phyloP scores from a whole-genome alignment of 23 tunicate species.

The Ciona savignyi region DNA sequence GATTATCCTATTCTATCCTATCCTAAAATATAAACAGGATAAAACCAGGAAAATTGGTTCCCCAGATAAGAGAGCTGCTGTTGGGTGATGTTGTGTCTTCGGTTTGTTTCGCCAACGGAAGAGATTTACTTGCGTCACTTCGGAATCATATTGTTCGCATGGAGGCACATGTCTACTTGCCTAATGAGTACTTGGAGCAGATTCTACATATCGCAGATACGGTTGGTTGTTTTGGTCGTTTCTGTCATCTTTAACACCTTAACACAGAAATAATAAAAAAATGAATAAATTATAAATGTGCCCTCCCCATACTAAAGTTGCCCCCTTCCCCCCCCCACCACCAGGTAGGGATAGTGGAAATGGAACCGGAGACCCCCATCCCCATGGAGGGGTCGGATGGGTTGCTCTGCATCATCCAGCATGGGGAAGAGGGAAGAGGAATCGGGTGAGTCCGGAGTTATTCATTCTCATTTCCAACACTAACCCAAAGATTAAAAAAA shows the following conservation, averaged over 20 bases:
- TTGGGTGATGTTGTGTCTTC: constrained; percentile 33
- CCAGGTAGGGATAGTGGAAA: background rate
- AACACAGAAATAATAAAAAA: too few relatives aligned
- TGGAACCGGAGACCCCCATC: constrained; percentile 39
- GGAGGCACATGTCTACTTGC: constrained; percentile 40
- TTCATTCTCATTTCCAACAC: too few relatives aligned
- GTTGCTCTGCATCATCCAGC: background rate
- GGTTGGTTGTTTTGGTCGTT: background rate
- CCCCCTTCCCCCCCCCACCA: too few relatives aligned
- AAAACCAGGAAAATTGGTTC: too few relatives aligned
- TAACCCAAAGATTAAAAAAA: too few relatives aligned
- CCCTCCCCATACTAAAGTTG: too few relatives aligned
- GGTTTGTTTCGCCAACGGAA: constrained; percentile 52
- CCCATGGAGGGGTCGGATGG: constrained; percentile 24
- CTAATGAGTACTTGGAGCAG: constrained; percentile 27
- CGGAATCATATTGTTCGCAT: constrained; percentile 42
- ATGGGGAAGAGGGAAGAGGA: background rate
- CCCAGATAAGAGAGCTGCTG: constrained; percentile 43
- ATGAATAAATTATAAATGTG: too few relatives aligned
- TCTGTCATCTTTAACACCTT: too few relatives aligned
- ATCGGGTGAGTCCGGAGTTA: too few relatives aligned
- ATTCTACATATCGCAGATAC: constrained; percentile 17
- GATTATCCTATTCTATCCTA: too few relatives aligned
- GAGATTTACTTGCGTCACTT: constrained; percentile 36
- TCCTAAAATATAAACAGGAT: too few relatives aligned